Conservation (phyloP, 1,140 invertebrate species). For the Pachyrhynchus sulphureomaculatus region DNA sequence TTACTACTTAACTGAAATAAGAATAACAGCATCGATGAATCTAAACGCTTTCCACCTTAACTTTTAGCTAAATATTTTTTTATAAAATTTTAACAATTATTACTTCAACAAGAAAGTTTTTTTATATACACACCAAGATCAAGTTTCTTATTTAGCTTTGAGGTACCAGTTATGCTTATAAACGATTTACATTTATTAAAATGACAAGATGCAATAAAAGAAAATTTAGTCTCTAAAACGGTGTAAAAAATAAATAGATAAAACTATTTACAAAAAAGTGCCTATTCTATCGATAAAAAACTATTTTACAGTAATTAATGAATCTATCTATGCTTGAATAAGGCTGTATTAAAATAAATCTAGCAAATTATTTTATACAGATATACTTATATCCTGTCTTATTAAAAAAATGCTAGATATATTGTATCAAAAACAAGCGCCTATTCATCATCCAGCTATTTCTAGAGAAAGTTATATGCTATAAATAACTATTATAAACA, state of each 20-base stretch:
- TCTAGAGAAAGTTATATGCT: too few species aligned
- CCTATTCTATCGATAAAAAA: too few species aligned
- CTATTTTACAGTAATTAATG: too few species aligned
- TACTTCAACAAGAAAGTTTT: not conserved
- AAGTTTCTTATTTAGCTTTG: not conserved
- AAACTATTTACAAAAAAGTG: too few species aligned
- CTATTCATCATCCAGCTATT: too few species aligned
- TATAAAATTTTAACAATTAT: not conserved
- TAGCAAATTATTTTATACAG: too few species aligned
- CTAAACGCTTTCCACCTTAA: not conserved
- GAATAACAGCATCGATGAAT: not conserved
- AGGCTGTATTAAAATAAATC: not conserved
- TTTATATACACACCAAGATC: not conserved
- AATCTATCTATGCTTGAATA: too few species aligned
- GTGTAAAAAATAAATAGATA: not conserved
- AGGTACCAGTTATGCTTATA: conserved; percentile 1
- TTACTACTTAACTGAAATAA: not conserved
- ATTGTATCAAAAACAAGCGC: too few species aligned
- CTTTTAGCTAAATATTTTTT: not conserved
- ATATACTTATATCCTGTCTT: too few species aligned
- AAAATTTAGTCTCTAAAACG: not conserved
- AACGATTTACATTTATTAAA: not conserved
- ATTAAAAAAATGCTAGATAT: too few species aligned
- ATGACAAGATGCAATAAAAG: not conserved
- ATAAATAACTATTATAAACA: too few species aligned